Conservation (phyloP, 2,113 vertebrate genomes). For the Aegotheles bennettii region DNA sequence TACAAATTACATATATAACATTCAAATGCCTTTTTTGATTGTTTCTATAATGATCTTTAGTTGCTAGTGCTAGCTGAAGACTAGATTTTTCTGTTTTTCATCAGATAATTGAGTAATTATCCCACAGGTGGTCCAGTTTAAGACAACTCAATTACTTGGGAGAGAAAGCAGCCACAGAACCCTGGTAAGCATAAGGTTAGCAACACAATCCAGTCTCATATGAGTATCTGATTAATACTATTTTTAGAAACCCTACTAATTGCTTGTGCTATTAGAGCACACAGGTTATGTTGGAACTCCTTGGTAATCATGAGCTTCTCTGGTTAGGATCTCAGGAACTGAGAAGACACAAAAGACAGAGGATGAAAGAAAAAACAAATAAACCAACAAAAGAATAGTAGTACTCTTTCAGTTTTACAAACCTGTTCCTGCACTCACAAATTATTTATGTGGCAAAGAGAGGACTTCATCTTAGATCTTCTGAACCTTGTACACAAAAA, state of each 20-base stretch:
- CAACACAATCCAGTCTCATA: not conserved
- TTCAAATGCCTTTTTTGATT: not conserved
- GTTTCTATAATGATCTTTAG: not conserved
- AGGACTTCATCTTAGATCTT: not conserved
- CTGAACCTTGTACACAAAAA: not conserved
- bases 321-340: not conserved
- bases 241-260: not conserved
- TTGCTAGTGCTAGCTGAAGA: not conserved
- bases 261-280: not conserved
- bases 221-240: not conserved
- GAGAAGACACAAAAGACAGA: not conserved
- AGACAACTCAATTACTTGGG: not conserved
- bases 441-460: not conserved
- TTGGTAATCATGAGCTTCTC: not conserved
- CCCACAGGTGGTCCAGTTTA: not conserved
- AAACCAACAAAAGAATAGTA: not conserved
- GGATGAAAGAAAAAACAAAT: fast-evolving
- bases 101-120: not conserved
- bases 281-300: not conserved
- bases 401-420: not conserved
- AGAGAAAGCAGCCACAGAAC: not conserved
- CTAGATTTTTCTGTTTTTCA: not conserved
- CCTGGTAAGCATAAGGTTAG: not conserved
- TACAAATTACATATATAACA: not conserved
- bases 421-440: not conserved